phyloP scores from a whole-genome alignment of 2,113 vertebrate genomes.

The Rhipidura dahli region DNA sequence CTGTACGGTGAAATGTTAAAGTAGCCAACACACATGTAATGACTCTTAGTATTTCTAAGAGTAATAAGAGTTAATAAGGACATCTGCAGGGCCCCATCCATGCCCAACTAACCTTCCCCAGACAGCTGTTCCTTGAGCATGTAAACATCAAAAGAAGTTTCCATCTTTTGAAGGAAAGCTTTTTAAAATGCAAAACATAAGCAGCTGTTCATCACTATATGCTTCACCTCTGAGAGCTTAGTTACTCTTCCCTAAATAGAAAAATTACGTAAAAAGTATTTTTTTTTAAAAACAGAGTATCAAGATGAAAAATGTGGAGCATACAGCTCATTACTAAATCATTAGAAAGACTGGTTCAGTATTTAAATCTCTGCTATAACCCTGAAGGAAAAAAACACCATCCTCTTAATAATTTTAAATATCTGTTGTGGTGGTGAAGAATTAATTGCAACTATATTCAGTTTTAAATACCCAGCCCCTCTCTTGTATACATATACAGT shows the following conservation, averaged over 20 bases:
- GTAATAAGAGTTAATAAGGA: fast-evolving
- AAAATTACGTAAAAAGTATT: not conserved
- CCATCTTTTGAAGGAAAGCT: not conserved
- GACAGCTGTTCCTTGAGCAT: not conserved
- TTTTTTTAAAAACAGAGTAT: not conserved
- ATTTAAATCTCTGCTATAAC: not conserved
- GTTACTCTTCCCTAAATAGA: not conserved
- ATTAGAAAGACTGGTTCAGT: not conserved
- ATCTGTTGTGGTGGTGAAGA: not conserved
- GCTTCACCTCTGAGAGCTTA: not conserved
- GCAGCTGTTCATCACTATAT: not conserved
- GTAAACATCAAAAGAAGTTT: not conserved
- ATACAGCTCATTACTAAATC: not conserved
- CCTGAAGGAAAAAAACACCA: not conserved
- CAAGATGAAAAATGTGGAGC: not conserved
- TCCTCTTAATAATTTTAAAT: not conserved
- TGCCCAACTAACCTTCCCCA: not conserved
- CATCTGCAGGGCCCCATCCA: not conserved
- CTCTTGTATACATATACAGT: not conserved
- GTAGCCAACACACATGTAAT: not conserved
- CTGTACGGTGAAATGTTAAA: not conserved
- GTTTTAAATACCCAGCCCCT: not conserved
- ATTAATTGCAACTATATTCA: not conserved
- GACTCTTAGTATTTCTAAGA: not conserved
- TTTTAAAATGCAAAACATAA: not conserved